phyloP scores from a whole-genome alignment of 2,797 vertebrate species.

The Gymnodraco acuticeps region DNA sequence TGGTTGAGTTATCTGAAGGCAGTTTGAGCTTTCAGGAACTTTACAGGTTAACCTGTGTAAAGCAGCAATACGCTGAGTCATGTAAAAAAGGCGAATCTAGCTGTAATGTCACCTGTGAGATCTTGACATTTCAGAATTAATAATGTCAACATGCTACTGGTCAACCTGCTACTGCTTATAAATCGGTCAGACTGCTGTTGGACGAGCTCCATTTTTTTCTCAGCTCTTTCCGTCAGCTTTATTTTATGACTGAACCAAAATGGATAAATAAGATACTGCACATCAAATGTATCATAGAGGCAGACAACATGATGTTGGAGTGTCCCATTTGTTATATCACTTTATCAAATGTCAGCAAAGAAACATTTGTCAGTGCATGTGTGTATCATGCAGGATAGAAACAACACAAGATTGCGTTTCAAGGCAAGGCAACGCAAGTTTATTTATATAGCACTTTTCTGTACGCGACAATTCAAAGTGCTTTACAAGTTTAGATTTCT shows the following conservation, averaged over 20 bases:
- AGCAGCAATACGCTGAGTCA: conserved; percentile 27
- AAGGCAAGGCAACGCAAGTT: background rate
- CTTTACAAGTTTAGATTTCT: background rate
- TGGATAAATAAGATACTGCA: conserved; percentile 24
- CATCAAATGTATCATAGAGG: conserved; percentile 29
- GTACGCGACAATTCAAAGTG: too few relatives aligned
- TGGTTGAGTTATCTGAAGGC: conserved; percentile 2
- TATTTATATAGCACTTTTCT: too few relatives aligned
- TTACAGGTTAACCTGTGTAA: conserved; percentile 1
- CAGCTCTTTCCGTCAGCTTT: conserved; percentile 10
- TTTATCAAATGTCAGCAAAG: conserved; percentile 10
- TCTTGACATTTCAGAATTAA: conserved; percentile 46
- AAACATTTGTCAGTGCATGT: conserved; percentile 23
- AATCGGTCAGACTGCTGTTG: conserved; percentile 31
- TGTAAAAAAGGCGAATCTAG: conserved; percentile 37
- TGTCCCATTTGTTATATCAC: conserved; percentile 38
- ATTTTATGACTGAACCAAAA: conserved; percentile 14
- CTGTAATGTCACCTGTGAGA: conserved; percentile 28
- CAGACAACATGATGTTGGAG: conserved; percentile 30
- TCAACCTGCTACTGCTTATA: conserved; percentile 9
- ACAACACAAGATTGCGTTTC: conserved; percentile 17
- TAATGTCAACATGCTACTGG: background rate
- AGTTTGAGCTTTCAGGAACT: conserved; percentile 12
- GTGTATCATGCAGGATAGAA: conserved; percentile 4
- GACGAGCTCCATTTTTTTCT: conserved; percentile 20